These are phyloP conservation scores for Neosilurus hyrtlii DNA, from an alignment of 2,797 vertebrate genomes.

Conservation along the genomic window DNA sequence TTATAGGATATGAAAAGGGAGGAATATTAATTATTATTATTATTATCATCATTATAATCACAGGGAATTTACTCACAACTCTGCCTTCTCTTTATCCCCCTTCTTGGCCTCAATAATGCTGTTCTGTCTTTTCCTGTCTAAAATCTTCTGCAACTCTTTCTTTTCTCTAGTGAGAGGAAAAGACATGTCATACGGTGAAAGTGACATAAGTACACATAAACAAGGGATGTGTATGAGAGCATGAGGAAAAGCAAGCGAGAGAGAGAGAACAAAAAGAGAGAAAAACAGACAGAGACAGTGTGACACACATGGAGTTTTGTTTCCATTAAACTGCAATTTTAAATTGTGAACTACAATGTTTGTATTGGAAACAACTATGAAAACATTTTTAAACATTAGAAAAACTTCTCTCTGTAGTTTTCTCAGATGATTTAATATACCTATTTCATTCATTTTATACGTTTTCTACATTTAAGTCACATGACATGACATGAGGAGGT, in stretches of 20 bases:
- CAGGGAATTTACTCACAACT: constrained; percentile 64
- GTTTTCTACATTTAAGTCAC: too few relatives aligned
- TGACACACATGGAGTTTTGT: too few relatives aligned
- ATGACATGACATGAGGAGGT: too few relatives aligned
- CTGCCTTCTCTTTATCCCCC: constrained; percentile 80
- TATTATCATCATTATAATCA: neutral
- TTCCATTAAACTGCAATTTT: too few relatives aligned
- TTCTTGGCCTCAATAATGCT: constrained; percentile 83
- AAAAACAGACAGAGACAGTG: neutral
- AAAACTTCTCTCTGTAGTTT: too few relatives aligned
- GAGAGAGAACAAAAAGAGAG: neutral
- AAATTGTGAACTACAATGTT: too few relatives aligned
- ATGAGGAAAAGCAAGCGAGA: neutral
- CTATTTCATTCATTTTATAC: too few relatives aligned
- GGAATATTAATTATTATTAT: too few relatives aligned
- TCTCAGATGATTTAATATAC: too few relatives aligned
- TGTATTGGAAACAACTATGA: too few relatives aligned
- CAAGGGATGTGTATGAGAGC: neutral
- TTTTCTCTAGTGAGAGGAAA: constrained; percentile 75
- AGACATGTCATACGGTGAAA: constrained; percentile 7
- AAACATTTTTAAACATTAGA: too few relatives aligned
- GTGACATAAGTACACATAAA: neutral
- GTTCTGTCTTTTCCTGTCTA: constrained; percentile 84
- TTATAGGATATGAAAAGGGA: neutral
- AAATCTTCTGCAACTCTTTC: constrained; percentile 85